Evolutionary conservation across 2,797 vertebrate species (phyloP).

Genomic region (Silurus lanzhouensis): DNA sequence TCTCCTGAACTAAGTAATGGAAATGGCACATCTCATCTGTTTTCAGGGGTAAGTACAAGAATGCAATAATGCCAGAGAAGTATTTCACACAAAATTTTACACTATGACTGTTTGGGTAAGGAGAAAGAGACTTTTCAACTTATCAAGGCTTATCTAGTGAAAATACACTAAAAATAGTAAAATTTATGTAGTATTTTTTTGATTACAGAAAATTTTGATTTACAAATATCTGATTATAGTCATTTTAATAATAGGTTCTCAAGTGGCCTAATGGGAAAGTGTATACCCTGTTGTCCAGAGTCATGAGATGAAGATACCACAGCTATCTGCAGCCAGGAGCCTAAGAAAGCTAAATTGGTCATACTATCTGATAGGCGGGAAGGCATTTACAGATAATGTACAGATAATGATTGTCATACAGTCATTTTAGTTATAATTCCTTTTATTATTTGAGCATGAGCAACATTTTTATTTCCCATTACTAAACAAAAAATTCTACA

Average conservation of each 20-base stretch:
- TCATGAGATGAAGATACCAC: neutral
- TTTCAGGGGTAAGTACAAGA: constrained; percentile 79
- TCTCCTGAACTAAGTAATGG: constrained; percentile 80
- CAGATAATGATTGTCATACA: too few relatives aligned
- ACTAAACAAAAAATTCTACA: neutral
- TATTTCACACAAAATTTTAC: too few relatives aligned
- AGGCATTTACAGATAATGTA: neutral
- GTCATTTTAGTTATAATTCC: neutral
- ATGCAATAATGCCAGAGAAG: neutral
- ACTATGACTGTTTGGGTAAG: too few relatives aligned
- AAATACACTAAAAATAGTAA: too few relatives aligned
- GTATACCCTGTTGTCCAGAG: neutral
- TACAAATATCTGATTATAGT: neutral
- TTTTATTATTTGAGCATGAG: neutral
- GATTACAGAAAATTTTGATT: too few relatives aligned
- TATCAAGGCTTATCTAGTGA: too few relatives aligned
- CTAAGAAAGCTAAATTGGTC: neutral
- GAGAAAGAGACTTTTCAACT: too few relatives aligned
- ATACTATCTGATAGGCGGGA: neutral
- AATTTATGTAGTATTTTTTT: neutral
- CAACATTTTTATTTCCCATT: neutral
- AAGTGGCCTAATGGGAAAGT: neutral
- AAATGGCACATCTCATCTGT: constrained; percentile 71
- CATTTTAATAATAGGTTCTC: neutral
- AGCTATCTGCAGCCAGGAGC: neutral